Conservation (phyloP, 1,140 invertebrate genomes). For the Sycophaga agraensis region DNA sequence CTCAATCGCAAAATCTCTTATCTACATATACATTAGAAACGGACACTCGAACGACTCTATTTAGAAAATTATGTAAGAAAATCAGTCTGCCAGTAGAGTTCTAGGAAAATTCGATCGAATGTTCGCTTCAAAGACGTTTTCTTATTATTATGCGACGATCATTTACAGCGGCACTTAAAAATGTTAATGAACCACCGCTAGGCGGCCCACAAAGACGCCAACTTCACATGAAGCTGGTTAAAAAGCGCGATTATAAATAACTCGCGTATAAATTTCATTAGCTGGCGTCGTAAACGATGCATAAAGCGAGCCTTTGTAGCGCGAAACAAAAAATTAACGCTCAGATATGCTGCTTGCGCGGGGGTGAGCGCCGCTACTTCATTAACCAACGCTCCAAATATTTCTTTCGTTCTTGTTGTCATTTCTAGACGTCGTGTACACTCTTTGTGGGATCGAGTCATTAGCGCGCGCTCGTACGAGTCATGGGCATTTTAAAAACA, state of each 20-base stretch:
- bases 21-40: background rate
- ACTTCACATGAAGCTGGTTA: background rate
- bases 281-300: background rate
- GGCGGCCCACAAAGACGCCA: background rate
- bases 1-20: constrained; percentile 29
- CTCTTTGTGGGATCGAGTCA: too few relatives aligned
- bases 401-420: too few relatives aligned
- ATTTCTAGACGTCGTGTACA: too few relatives aligned
- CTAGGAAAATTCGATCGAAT: constrained; percentile 3
- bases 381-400: background rate
- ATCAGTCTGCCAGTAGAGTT: too few relatives aligned
- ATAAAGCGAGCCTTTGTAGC: background rate
- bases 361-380: background rate
- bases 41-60: constrained; percentile 1
- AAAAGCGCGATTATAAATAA: too few relatives aligned
- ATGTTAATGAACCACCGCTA: constrained; percentile 13
- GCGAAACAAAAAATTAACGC: background rate
- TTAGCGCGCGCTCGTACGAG: too few relatives aligned
- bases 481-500: too few relatives aligned
- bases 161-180: constrained; percentile 21
- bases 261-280: background rate
- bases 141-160: constrained; percentile 22
- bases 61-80: background rate
- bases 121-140: constrained; percentile 2
- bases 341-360: background rate